Evolutionary conservation across 1,140 invertebrate genomes (phyloP).

Genomic region (Sesamia nonagrioides): DNA sequence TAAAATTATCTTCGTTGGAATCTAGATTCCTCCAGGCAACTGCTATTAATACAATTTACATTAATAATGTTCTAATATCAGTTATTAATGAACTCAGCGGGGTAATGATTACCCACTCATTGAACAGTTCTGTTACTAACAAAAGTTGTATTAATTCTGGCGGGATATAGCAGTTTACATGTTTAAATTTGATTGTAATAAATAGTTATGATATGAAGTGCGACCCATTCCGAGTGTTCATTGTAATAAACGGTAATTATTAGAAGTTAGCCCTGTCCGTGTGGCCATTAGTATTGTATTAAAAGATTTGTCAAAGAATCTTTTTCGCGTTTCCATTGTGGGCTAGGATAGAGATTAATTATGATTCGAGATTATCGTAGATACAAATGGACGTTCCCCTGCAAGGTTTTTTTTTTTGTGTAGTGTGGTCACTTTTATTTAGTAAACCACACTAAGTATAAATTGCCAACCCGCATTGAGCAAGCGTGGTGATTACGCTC

Average conservation of each 20-base stretch:
- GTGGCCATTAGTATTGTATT: conserved; percentile 72
- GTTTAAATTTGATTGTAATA: conserved; percentile 17
- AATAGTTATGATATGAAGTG: conserved; percentile 10
- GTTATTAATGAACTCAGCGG: conserved; percentile 48
- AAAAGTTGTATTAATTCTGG: background rate
- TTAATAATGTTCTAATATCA: conserved; percentile 16
- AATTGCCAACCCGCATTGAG: no score
- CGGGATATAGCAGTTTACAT: background rate
- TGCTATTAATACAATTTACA: background rate
- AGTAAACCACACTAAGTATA: no score
- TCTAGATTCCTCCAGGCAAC: conserved; percentile 1
- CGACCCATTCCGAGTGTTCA: conserved; percentile 70
- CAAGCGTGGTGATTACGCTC: no score
- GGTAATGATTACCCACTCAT: conserved; percentile 49
- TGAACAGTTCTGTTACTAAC: conserved; percentile 3
- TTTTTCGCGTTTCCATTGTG: conserved; percentile 11
- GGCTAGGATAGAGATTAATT: background rate
- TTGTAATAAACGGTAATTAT: conserved; percentile 75
- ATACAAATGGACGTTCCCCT: no score
- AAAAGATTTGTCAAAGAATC: conserved; percentile 78
- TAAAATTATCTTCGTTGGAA: background rate
- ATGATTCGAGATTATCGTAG: no score
- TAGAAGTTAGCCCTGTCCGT: conserved; percentile 70
- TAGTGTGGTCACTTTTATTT: no score
- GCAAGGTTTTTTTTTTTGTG: no score